Evolutionary conservation across 2,797 vertebrate genomes (phyloP).

Genomic region (Rhinoraja longicauda): DNA sequence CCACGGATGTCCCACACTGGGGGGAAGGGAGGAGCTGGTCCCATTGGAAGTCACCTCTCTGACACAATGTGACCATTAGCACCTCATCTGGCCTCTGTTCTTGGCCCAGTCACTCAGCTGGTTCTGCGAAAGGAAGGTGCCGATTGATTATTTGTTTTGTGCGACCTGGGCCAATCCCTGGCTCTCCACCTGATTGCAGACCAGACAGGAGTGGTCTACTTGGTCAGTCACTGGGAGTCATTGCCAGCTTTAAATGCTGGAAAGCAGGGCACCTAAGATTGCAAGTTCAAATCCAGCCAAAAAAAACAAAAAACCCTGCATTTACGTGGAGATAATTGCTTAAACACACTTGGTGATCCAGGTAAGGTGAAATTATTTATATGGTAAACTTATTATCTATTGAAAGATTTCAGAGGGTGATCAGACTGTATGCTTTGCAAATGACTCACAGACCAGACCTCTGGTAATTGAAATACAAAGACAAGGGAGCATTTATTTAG

Average conservation of each 20-base stretch:
- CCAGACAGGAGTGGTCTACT: neutral
- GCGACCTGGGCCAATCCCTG: neutral
- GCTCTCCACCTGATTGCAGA: neutral
- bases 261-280: neutral
- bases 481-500: neutral
- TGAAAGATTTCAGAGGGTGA: neutral
- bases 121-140: neutral
- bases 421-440: neutral
- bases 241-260: neutral
- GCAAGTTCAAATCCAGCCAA: neutral
- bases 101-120: neutral
- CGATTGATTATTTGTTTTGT: neutral
- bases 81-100: neutral
- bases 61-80: conserved; percentile 25
- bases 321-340: neutral
- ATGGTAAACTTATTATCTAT: neutral
- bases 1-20: neutral
- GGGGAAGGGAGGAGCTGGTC: neutral
- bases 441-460: neutral
- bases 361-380: neutral
- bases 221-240: neutral
- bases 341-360: neutral
- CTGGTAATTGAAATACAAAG: neutral
- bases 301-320: too few species aligned
- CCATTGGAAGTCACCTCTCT: neutral